Conservation (phyloP, 2,113 vertebrate genomes). For the Anhinga rufa region DNA sequence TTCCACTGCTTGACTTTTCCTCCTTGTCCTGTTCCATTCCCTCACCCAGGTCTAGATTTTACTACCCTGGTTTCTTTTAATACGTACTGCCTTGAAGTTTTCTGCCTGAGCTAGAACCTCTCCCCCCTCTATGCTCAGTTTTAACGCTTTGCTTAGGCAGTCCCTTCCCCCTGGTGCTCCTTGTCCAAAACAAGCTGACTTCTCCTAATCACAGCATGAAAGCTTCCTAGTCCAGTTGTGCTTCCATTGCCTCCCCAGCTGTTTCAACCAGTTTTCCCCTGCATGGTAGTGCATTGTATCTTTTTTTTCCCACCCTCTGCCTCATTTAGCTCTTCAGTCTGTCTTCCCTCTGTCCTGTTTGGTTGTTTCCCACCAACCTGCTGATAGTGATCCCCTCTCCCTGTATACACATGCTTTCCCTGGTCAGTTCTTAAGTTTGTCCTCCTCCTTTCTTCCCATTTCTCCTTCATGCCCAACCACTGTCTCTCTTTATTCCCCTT, state of each 20-base stretch:
- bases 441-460: neutral
- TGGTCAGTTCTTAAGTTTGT: neutral
- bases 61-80: neutral
- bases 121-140: neutral
- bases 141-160: neutral
- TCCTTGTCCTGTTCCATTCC: neutral
- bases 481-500: neutral
- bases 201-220: neutral
- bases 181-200: neutral
- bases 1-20: neutral
- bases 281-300: accelerated
- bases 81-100: neutral
- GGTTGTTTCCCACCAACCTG: neutral
- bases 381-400: neutral
- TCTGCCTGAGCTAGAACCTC: neutral
- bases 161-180: neutral
- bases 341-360: neutral
- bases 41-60: neutral
- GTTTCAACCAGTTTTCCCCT: neutral
- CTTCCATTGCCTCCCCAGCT: neutral
- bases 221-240: neutral
- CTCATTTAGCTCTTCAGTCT: neutral
- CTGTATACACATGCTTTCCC: neutral
- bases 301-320: neutral
- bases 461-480: neutral